Base-by-base conservation (phyloP, 1,140 invertebrate species). In the Leptinotarsa defecta region DNA sequence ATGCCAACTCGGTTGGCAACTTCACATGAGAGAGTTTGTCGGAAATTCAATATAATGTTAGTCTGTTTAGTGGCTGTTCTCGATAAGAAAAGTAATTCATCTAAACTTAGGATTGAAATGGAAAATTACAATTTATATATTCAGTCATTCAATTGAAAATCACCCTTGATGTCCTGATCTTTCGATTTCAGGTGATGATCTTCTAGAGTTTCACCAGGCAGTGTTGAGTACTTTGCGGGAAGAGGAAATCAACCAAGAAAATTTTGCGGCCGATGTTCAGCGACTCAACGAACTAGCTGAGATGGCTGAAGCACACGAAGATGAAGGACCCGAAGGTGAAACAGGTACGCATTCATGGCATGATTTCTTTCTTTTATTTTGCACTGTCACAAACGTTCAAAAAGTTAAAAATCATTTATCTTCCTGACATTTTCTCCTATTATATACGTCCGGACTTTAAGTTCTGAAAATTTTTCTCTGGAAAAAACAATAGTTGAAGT, bases 201-300 rank as follows among this genome's bases (percentile, higher is more conserved):
- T 99, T 2, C 86, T 97, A 61, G 96, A 98, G 81, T 99, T 98
- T 83, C 96, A 98, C 87, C 94, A 92, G 86, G 90, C 91, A 48
- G 90, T 92, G 13, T 84, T 91, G 57, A 88, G 90, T 74, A 91
- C 90, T 5, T 81, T 92, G 68, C 86, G 90, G 52, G 91, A 92
- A 78, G 88, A 89, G 67, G 91, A 91, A 78, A 90, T 91, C 82
- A 84, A 89, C 81, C 84, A 90, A 78, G 88, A 85, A 88, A 89
- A 86, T 85, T 90, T 86, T 88, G 88, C 86, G 84, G 86, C 87
- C 78, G 90, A 92, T 80, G 88, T 92, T 75, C 89, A 90, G 78
- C 86, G 90, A 71, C 86, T 92, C 62, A 90, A 89, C 81, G 91
- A 92, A 86, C 86, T 91, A 77, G 90, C 89, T 27, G 91, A 92